Conservation (phyloP, 2,797 vertebrate species). For the Tolypeutes matacus region DNA sequence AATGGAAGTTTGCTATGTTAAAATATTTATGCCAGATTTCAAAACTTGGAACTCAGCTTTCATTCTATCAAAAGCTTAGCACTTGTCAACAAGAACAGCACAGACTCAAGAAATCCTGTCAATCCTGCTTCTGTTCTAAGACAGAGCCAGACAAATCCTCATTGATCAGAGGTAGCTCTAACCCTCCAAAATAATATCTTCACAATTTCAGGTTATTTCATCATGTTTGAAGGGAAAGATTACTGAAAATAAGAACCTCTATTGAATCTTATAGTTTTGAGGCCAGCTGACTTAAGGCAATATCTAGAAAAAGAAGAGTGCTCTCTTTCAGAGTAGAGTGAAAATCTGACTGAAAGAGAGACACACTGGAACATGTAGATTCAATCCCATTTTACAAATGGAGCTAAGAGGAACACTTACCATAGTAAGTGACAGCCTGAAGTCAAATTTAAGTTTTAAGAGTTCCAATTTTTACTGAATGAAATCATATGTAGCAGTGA, state of each 20-base stretch:
- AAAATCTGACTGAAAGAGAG: background rate
- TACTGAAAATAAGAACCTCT: background rate
- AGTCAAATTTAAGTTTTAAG: constrained; percentile 8
- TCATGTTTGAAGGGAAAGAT: constrained; percentile 7
- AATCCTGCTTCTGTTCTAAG: constrained; percentile 6
- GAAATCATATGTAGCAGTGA: background rate
- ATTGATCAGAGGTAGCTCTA: background rate
- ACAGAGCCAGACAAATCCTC: background rate
- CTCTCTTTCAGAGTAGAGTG: background rate
- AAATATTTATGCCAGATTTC: constrained; percentile 68
- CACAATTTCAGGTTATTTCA: background rate
- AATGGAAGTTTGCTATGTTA: constrained; percentile 50
- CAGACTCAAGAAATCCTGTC: background rate
- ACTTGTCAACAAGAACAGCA: constrained; percentile 45
- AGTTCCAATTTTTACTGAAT: background rate
- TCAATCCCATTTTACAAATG: constrained; percentile 19
- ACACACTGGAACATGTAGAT: background rate
- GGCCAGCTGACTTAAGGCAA: background rate
- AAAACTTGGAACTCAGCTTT: background rate
- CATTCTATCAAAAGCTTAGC: constrained; percentile 26
- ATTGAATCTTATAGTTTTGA: background rate
- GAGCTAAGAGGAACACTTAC: background rate
- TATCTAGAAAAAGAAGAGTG: background rate
- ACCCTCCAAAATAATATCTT: background rate
- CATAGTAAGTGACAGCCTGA: background rate